Evolutionary conservation across 2,797 vertebrate genomes (phyloP).

Genomic region (Gallinago solitaria): DNA sequence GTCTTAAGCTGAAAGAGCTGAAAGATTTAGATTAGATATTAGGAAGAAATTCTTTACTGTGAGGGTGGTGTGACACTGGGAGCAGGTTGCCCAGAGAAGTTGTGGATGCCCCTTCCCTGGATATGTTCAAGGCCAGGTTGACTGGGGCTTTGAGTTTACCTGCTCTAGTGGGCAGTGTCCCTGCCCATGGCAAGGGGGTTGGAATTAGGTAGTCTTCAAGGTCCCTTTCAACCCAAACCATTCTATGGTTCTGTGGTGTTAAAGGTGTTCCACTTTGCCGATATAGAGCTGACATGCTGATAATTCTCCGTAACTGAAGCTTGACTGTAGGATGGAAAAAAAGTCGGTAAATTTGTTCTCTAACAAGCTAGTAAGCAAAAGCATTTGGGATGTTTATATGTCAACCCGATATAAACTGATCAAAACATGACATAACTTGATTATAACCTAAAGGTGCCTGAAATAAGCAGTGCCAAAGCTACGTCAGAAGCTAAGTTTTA

Average conservation of each 20-base stretch:
- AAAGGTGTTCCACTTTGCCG: not conserved
- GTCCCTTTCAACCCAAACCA: not conserved
- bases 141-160: not conserved
- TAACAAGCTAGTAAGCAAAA: not conserved
- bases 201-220: not conserved
- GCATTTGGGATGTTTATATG: not conserved
- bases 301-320: not conserved
- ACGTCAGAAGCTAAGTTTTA: not conserved
- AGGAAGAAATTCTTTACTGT: not conserved
- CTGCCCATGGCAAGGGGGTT: not conserved
- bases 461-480: not conserved
- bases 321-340: not conserved
- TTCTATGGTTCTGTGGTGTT: not conserved
- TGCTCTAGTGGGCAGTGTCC: not conserved
- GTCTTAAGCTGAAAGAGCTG: not conserved
- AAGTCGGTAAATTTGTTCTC: not conserved
- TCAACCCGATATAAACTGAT: not conserved
- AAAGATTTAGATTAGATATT: not conserved
- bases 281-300: not conserved
- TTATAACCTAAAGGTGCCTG: not conserved
- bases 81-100: not conserved
- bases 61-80: not conserved
- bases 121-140: not conserved
- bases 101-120: not conserved
- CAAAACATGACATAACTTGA: not conserved